Evolutionary conservation across 2,888 invertebrate species (phyloP).

Genomic region (Pachycephus smyrnensis): DNA sequence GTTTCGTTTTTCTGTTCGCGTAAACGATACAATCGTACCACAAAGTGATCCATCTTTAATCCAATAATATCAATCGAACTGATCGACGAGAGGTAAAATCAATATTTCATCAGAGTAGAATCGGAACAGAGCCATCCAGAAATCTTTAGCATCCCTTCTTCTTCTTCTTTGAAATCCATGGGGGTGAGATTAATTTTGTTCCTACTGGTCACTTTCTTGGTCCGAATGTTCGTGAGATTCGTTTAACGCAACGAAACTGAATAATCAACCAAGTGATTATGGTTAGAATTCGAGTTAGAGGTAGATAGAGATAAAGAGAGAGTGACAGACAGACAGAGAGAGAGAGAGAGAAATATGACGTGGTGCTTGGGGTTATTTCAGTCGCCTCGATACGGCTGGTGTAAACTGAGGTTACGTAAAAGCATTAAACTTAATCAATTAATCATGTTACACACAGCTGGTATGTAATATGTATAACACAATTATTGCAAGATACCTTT

Average conservation of each 20-base stretch:
- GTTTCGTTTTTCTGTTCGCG: neutral
- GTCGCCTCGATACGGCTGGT: constrained; percentile 46
- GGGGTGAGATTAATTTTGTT: neutral
- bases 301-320: no score
- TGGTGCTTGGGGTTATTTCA: constrained; percentile 31
- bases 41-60: neutral
- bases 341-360: neutral
- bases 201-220: constrained; percentile 21
- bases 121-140: neutral
- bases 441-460: constrained; percentile 67
- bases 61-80: neutral
- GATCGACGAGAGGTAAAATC: neutral
- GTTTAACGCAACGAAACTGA: constrained; percentile 5
- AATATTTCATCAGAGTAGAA: neutral
- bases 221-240: constrained; percentile 13
- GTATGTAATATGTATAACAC: constrained; percentile 66
- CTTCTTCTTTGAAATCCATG: neutral
- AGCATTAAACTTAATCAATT: constrained; percentile 62
- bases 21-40: constrained; percentile 1
- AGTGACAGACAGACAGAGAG: no score
- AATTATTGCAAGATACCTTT: constrained; percentile 67
- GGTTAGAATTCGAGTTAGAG: neutral
- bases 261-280: constrained; percentile 13
- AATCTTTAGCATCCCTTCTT: neutral
- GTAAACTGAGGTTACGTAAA: constrained; percentile 62